Base-by-base conservation (phyloP, 1,140 invertebrate genomes). In the Formica exsecta region DNA sequence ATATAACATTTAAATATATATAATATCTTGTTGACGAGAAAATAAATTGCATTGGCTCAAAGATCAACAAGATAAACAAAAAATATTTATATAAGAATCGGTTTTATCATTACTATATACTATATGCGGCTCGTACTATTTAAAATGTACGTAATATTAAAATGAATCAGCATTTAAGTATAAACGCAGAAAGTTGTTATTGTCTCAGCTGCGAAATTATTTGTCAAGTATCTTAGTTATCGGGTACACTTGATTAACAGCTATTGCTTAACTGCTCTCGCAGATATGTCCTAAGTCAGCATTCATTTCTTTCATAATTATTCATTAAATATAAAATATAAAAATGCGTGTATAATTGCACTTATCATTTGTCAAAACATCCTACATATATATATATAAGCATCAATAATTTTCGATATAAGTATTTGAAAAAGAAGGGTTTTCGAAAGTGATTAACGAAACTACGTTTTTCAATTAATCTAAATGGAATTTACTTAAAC, bases 191-290 rank as follows among this genome's bases (percentile, higher is more conserved):
- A 11, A 48, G 7, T 48, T 48, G 9, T 11, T 65, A 38, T 62
- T 64, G 41, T n/a, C 6, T 6, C 59, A 76, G 25, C 16, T 76
- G 71, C 3, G 51, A 57, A 13, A 22, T 74, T 74, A 25, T 59
- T 54, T 57, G n/a, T 38, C 6, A 22, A 22, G 54, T 59, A 22
- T 22, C 32, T n/a, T 36, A 16, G 29, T 64, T 65, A 65, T 65
- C 62, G 5, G 32, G 25, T 59, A 9, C 1, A 13, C n/a, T 59
- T 59, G n/a, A 22, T 59, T 59, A 59, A 22, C 2, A 9, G n/a
- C 22, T 22, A 22, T 22, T 22, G 22, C 22, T 22, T 22, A 22
- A 22, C 22, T 22, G 22, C n/a, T 22, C 0, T n/a, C 8, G n/a
- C n/a, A 59, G n/a, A 59, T 22, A 59, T 9, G n/a, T 19, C 8